A percentile compares a stretch with the other conserved stretches of the same genome.
Evolutionary conservation across 1,140 invertebrate genomes (phyloP).

Genomic region (Euwallacea similis): DNA sequence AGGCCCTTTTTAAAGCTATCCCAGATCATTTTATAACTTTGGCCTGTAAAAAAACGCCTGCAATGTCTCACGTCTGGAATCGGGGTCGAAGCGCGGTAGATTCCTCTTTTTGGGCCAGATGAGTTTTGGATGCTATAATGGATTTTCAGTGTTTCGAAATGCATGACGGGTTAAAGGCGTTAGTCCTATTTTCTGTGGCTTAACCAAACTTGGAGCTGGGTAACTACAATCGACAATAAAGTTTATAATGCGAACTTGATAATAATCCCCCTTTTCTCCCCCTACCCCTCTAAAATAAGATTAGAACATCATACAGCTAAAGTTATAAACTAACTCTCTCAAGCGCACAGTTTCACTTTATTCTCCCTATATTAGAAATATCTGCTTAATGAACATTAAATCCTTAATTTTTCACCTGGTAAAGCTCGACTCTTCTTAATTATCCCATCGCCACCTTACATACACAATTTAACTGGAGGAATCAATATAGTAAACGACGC

Average conservation of each 20-base stretch:
- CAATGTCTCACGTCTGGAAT: conserved; percentile 24
- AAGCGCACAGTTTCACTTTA: no score
- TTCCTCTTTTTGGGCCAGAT: conserved; percentile 29
- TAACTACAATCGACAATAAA: conserved; percentile 28
- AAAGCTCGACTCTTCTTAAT: conserved; percentile 11
- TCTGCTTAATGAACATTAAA: neutral
- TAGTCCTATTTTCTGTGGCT: conserved; percentile 32
- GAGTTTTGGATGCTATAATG: conserved; percentile 34
- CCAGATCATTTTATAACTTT: conserved; percentile 22
- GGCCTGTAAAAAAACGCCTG: conserved; percentile 17
- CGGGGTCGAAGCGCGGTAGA: conserved; percentile 21
- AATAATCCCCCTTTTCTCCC: conserved; percentile 8
- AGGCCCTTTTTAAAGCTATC: conserved; percentile 7
- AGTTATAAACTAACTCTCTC: neutral
- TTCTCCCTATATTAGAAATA: neutral
- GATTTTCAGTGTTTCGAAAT: conserved; percentile 33
- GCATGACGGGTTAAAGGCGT: conserved; percentile 30
- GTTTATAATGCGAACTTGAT: conserved; percentile 25
- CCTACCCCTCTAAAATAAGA: neutral
- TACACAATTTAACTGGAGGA: conserved; percentile 19
- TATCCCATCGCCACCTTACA: conserved; percentile 23
- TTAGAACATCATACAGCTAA: neutral
- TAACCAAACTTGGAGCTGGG: conserved; percentile 31
- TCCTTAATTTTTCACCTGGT: conserved; percentile 11
- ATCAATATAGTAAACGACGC: conserved; percentile 27